Conservation (phyloP, 2,797 vertebrate genomes). For the Sebastes diploproa region DNA sequence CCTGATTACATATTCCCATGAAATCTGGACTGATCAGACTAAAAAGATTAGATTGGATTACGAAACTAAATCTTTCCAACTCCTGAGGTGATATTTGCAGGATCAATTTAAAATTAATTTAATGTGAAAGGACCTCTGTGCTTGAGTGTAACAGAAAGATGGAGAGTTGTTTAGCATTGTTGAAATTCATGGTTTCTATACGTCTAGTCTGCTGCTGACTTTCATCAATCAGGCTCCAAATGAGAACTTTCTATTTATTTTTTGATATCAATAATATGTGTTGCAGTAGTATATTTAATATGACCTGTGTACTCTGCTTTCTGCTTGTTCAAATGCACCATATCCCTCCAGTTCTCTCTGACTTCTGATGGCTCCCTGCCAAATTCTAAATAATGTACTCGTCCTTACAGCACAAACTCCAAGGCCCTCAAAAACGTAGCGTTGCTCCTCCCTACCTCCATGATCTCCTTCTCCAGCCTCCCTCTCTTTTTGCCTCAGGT, state of each 20-base stretch:
- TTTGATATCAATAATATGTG: background rate
- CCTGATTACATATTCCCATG: background rate
- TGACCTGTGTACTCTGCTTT: background rate
- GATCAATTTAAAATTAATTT: background rate
- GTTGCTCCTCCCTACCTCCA: background rate
- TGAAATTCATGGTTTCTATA: background rate
- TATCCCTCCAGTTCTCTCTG: background rate
- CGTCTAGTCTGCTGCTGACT: background rate
- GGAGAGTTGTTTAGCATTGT: background rate
- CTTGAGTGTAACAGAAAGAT: background rate
- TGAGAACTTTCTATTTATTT: background rate
- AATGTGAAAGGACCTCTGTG: background rate
- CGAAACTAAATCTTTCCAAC: background rate
- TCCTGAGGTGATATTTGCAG: background rate
- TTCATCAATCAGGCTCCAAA: background rate
- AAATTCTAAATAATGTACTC: background rate
- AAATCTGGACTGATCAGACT: constrained; percentile 6
- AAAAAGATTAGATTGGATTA: background rate
- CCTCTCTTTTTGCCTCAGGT: background rate
- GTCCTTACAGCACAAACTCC: background rate
- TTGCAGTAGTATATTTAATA: background rate
- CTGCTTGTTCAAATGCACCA: background rate
- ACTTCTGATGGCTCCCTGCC: background rate
- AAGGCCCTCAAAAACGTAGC: background rate
- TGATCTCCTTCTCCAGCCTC: background rate